Conservation (phyloP, 64 coral and sea anemone species). For the Pachyseris speciosa region DNA sequence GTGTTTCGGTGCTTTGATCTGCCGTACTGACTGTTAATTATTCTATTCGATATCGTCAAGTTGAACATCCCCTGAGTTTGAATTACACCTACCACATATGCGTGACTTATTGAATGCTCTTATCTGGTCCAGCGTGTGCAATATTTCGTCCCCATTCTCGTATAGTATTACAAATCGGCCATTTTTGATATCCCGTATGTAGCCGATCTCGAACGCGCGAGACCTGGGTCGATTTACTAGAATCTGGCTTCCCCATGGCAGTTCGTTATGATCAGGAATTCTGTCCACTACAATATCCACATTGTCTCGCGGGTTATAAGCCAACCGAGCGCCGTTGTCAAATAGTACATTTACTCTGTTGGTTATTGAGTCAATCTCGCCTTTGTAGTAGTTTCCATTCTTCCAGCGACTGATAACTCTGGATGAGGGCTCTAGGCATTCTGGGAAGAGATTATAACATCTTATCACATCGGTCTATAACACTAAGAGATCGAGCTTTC, state of each 20-base stretch:
- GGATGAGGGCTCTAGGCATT: constrained; percentile 76
- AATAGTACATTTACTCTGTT: constrained; percentile 84
- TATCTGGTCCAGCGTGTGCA: constrained; percentile 45
- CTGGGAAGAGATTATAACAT: constrained; percentile 6
- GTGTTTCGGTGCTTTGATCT: no score
- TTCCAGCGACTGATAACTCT: constrained; percentile 92
- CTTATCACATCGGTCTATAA: no score
- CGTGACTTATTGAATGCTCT: constrained; percentile 56
- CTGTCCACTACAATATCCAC: constrained; percentile 48
- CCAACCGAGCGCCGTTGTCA: constrained; percentile 67
- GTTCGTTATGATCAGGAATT: constrained; percentile 58
- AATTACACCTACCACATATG: constrained; percentile 51
- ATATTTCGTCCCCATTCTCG: constrained; percentile 53
- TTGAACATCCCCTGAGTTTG: background rate
- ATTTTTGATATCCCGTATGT: constrained; percentile 66
- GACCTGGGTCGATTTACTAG: constrained; percentile 70
- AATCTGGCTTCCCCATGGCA: constrained; percentile 37
- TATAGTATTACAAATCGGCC: constrained; percentile 67
- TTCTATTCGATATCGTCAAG: no score
- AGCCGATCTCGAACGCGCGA: constrained; percentile 37
- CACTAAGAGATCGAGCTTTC: no score
- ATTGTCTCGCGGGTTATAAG: constrained; percentile 41
- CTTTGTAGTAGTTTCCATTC: constrained; percentile 95
- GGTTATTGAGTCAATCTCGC: constrained; percentile 82
- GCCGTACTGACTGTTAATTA: no score